Evolutionary conservation across 2,888 invertebrate genomes (phyloP).

Genomic region (Brenthis daphne): DNA sequence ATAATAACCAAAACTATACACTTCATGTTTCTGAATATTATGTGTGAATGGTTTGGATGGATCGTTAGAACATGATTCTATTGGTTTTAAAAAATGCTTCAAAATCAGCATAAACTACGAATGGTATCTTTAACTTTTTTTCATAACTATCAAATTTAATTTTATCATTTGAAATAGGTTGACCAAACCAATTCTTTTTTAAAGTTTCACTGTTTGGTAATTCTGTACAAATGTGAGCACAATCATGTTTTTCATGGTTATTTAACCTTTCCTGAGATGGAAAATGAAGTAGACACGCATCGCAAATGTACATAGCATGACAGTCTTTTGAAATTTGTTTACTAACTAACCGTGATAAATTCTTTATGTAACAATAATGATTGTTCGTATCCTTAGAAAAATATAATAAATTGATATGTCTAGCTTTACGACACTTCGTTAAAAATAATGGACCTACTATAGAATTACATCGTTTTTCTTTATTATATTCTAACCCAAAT

Average conservation of each 20-base stretch:
- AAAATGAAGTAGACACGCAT: conserved; percentile 36
- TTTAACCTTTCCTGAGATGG: conserved; percentile 27
- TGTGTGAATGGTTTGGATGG: conserved; percentile 40
- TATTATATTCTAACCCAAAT: conserved; percentile 42
- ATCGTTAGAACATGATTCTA: conserved; percentile 39
- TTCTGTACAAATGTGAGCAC: conserved; percentile 35
- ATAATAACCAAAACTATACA: conserved; percentile 48
- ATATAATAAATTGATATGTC: too few species aligned
- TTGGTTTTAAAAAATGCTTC: conserved; percentile 31
- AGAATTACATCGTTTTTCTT: too few species aligned
- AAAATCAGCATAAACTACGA: conserved; percentile 43
- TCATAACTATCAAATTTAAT: conserved; percentile 37
- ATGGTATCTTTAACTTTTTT: conserved; percentile 37
- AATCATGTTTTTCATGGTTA: conserved; percentile 35
- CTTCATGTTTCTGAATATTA: conserved; percentile 43
- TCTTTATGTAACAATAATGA: conserved; percentile 21
- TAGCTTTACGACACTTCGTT: too few species aligned
- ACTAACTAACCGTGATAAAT: conserved; percentile 29
- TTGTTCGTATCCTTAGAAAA: too few species aligned
- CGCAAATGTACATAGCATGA: conserved; percentile 30
- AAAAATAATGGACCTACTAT: too few species aligned
- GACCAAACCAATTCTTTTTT: conserved; percentile 37
- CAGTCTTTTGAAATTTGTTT: conserved; percentile 27
- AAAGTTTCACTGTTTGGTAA: conserved; percentile 32
- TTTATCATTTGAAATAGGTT: conserved; percentile 28